These are phyloP conservation scores for Sparidentex hasta DNA, from an alignment of 2,797 vertebrate species.

Conservation along the genomic window DNA sequence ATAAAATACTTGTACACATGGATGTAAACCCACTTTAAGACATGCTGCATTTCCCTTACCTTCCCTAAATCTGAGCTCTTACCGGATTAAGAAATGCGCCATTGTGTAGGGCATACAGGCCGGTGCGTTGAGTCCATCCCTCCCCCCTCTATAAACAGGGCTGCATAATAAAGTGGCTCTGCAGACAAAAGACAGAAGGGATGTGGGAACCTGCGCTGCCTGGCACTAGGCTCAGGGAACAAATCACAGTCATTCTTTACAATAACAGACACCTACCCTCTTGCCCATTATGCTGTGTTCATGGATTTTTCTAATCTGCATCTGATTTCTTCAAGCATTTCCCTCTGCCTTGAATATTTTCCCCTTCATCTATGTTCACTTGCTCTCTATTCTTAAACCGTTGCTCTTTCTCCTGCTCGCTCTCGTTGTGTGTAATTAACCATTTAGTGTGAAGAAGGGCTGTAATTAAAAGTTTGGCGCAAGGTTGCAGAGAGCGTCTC, in stretches of 20 bases:
- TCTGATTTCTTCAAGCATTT: constrained; percentile 23
- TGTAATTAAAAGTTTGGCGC: constrained; percentile 78
- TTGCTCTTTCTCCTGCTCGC: constrained; percentile 34
- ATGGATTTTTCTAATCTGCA: constrained; percentile 18
- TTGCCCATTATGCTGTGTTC: constrained; percentile 12
- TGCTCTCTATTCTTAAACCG: constrained; percentile 40
- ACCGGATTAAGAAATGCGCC: constrained; percentile 52
- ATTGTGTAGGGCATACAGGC: constrained; percentile 46
- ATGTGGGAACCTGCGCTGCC: constrained; percentile 70
- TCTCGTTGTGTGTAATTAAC: constrained; percentile 74
- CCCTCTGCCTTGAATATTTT: background rate
- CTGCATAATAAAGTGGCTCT: constrained; percentile 75
- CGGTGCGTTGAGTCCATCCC: constrained; percentile 41
- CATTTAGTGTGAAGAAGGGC: constrained; percentile 73
- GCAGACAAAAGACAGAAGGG: constrained; percentile 78
- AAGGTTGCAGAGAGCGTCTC: constrained; percentile 68
- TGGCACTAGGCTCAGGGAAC: constrained; percentile 60
- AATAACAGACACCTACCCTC: constrained; percentile 18
- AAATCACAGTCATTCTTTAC: constrained; percentile 48
- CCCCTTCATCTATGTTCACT: constrained; percentile 15
- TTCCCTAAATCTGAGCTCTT: constrained; percentile 1
- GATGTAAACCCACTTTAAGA: constrained; percentile 26
- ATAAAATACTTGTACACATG: background rate
- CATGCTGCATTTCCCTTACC: background rate
- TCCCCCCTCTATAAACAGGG: constrained; percentile 70